Conservation (phyloP, 2,888 invertebrate genomes). For the Drosophila parthenogenetica region DNA sequence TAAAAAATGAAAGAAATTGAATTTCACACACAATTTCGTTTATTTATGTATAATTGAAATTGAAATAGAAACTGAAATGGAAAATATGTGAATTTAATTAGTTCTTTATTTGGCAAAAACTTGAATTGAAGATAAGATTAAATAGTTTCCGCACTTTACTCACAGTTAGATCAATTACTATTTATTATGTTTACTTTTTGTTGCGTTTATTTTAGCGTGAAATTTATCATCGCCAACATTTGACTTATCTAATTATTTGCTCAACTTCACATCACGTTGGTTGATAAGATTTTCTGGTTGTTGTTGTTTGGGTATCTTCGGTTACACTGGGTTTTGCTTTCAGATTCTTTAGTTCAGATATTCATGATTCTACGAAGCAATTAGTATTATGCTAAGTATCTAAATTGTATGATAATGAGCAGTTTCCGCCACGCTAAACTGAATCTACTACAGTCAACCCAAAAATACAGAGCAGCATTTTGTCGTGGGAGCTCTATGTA, state of each 20-base stretch:
- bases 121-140: conserved; percentile 59
- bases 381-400: conserved; percentile 53
- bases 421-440: conserved; percentile 50
- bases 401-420: conserved; percentile 62
- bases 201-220: neutral
- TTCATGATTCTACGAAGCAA: conserved; percentile 38
- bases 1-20: conserved; percentile 39
- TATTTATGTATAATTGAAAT: conserved; percentile 55
- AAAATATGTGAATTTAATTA: conserved; percentile 48
- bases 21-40: conserved; percentile 70
- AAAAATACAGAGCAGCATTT: neutral
- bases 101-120: conserved; percentile 21
- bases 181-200: neutral
- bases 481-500: conserved; percentile 59
- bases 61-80: conserved; percentile 28
- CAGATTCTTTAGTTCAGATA: conserved; percentile 1
- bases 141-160: conserved; percentile 4
- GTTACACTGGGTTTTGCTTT: conserved; percentile 1
- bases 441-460: neutral
- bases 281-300: conserved; percentile 40
- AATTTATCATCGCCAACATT: conserved; percentile 13
- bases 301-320: conserved; percentile 1
- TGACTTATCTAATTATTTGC: conserved; percentile 17
- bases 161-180: neutral
- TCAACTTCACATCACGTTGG: conserved; percentile 18